A percentile compares a stretch with the other conserved stretches of the same genome.
Evolutionary conservation across 2,797 vertebrate species (phyloP).

Genomic region (Semotilus atromaculatus): DNA sequence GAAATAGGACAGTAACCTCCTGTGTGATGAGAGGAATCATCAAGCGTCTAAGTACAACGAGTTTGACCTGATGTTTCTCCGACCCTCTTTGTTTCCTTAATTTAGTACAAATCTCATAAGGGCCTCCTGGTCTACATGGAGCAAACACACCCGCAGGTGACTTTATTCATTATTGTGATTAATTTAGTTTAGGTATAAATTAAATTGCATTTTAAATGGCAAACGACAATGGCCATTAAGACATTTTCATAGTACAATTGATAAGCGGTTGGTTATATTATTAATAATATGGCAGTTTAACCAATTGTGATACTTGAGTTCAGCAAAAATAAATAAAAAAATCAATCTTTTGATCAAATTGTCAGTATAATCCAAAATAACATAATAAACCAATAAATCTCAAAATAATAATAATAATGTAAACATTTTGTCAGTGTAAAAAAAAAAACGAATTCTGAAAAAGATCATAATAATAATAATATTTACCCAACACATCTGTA

Average conservation of each 20-base stretch:
- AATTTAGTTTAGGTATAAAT: slow-evolving; percentile 75
- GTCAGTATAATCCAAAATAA: not conserved
- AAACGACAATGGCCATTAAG: slow-evolving; percentile 74
- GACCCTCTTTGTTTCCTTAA: slow-evolving; percentile 53
- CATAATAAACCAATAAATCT: not conserved
- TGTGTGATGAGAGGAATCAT: slow-evolving; percentile 36
- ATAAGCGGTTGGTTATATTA: slow-evolving; percentile 71
- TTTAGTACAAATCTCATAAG: slow-evolving; percentile 58
- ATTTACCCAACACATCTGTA: not conserved
- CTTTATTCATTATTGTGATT: slow-evolving; percentile 74
- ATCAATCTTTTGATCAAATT: not conserved
- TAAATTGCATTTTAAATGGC: slow-evolving; percentile 79
- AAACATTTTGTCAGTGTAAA: not conserved
- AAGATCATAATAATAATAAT: not conserved
- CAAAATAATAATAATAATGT: too few relatives aligned
- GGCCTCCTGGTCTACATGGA: slow-evolving; percentile 50
- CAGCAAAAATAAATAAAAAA: not conserved
- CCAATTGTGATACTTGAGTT: slow-evolving; percentile 60
- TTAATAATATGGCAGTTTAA: slow-evolving; percentile 72
- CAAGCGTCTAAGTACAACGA: slow-evolving; percentile 43
- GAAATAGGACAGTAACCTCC: slow-evolving; percentile 37
- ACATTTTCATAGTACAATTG: slow-evolving; percentile 45
- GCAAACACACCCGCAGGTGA: slow-evolving; percentile 61
- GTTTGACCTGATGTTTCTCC: slow-evolving; percentile 47
- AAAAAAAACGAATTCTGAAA: not conserved